These are phyloP conservation scores for Pseudorhombus dupliciocellatus DNA, from an alignment of 2,113 vertebrate genomes.

Conservation along the genomic window DNA sequence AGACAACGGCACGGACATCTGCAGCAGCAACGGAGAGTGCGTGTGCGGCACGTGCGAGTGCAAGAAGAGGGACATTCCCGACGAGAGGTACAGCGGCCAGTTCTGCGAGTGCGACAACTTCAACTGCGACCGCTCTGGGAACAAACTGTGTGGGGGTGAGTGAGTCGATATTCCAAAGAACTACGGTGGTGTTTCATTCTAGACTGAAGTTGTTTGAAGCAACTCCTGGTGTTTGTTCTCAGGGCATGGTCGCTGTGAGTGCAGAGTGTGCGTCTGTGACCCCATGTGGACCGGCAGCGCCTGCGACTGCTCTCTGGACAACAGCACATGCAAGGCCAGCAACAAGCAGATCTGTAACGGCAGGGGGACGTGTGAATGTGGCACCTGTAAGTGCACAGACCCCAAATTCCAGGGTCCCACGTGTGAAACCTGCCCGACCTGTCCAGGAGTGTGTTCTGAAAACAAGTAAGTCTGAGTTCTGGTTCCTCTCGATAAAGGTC, in stretches of 20 bases:
- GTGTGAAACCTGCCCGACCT: conserved; percentile 95
- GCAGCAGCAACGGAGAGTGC: conserved; percentile 97
- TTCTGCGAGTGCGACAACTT: conserved; percentile 99
- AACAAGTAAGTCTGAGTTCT: conserved; percentile 87
- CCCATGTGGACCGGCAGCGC: conserved; percentile 92
- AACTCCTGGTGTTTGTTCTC: not conserved
- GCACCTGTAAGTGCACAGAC: conserved; percentile 91
- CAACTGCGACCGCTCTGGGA: conserved; percentile 95
- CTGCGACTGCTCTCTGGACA: conserved; percentile 92
- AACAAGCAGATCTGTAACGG: conserved; percentile 95
- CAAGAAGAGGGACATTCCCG: conserved; percentile 92
- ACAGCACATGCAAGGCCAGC: conserved; percentile 83
- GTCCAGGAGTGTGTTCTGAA: conserved; percentile 90
- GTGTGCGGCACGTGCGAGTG: conserved; percentile 97
- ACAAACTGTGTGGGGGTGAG: conserved; percentile 94
- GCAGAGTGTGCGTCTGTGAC: conserved; percentile 89
- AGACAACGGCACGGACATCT: conserved; percentile 94
- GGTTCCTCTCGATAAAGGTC: too few species aligned
- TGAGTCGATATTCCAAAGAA: too few species aligned
- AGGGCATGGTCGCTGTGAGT: conserved; percentile 94
- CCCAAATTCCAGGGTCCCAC: conserved; percentile 94
- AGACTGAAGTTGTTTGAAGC: not conserved
- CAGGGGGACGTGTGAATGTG: conserved; percentile 90
- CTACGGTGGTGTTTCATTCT: not conserved
- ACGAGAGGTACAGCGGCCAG: conserved; percentile 93